Conservation (phyloP, 2,797 vertebrate species). For the Heliangelus exortis region DNA sequence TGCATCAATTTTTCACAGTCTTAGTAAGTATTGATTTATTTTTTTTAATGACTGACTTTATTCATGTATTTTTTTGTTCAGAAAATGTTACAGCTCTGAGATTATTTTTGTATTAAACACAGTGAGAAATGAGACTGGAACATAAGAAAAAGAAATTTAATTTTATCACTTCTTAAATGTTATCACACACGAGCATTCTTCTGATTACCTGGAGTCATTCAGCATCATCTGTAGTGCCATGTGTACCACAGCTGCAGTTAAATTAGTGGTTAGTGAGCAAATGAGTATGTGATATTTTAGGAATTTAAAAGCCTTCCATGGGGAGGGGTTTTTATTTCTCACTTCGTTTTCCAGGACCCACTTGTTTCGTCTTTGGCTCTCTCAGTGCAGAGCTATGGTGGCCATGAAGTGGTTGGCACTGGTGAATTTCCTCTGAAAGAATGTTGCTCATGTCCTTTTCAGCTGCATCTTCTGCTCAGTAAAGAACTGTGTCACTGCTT, state of each 20-base stretch:
- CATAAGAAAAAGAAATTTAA: not conserved
- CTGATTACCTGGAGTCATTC: constrained; percentile 32
- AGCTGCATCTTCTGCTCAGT: not conserved
- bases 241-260: constrained; percentile 6
- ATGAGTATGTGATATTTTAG: not conserved
- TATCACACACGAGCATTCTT: constrained; percentile 18
- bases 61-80: not conserved
- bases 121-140: not conserved
- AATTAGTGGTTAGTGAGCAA: constrained; percentile 9
- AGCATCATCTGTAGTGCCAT: constrained; percentile 46
- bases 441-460: not conserved
- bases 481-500: not conserved
- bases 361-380: not conserved
- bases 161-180: not conserved
- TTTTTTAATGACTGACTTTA: not conserved
- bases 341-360: not conserved
- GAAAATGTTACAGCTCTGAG: not conserved
- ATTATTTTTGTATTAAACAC: constrained; percentile 17
- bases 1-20: not conserved
- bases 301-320: not conserved
- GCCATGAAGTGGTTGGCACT: not conserved
- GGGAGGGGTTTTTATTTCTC: not conserved
- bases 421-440: not conserved
- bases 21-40: not conserved
- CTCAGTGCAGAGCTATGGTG: not conserved